Percentiles rank a stretch among this genome's conserved stretches.
phyloP scores from a whole-genome alignment of 1,140 invertebrate genomes.

The Anthonomus grandis region DNA sequence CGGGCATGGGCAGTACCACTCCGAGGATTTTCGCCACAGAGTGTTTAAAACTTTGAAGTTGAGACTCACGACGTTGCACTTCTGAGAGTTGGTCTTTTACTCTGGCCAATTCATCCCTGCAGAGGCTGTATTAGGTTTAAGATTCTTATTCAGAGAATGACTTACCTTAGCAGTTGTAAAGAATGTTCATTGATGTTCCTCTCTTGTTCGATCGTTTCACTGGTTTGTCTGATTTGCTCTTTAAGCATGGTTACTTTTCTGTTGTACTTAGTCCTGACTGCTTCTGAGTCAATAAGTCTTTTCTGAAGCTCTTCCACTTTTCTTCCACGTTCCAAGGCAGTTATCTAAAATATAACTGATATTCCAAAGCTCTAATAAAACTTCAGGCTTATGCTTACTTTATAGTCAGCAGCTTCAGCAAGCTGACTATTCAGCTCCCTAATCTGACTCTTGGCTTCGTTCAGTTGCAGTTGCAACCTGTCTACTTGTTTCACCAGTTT shows the following conservation, averaged over 20 bases:
- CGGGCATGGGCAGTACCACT: slow-evolving; percentile 64
- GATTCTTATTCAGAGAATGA: neutral
- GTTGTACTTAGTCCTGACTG: slow-evolving; percentile 65
- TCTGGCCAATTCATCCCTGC: slow-evolving; percentile 66
- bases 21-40: slow-evolving; percentile 66
- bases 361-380: neutral
- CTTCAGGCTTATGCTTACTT: slow-evolving; percentile 53
- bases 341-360: slow-evolving; percentile 57
- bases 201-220: slow-evolving; percentile 67
- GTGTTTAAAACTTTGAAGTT: slow-evolving; percentile 67
- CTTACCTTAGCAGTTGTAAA: slow-evolving; percentile 53
- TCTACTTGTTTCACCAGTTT: slow-evolving; percentile 76
- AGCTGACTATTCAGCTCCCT: slow-evolving; percentile 75
- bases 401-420: slow-evolving; percentile 78
- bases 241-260: slow-evolving; percentile 69
- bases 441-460: slow-evolving; percentile 66
- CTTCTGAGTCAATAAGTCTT: slow-evolving; percentile 68
- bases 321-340: slow-evolving; percentile 72
- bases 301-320: slow-evolving; percentile 82
- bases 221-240: slow-evolving; percentile 62
- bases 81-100: slow-evolving; percentile 70
- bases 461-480: slow-evolving; percentile 66
- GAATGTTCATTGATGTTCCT: slow-evolving; percentile 66
- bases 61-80: slow-evolving; percentile 67
- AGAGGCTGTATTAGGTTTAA: neutral